Conservation (phyloP, 2,888 invertebrate genomes). For the Ophioninae sp. region DNA sequence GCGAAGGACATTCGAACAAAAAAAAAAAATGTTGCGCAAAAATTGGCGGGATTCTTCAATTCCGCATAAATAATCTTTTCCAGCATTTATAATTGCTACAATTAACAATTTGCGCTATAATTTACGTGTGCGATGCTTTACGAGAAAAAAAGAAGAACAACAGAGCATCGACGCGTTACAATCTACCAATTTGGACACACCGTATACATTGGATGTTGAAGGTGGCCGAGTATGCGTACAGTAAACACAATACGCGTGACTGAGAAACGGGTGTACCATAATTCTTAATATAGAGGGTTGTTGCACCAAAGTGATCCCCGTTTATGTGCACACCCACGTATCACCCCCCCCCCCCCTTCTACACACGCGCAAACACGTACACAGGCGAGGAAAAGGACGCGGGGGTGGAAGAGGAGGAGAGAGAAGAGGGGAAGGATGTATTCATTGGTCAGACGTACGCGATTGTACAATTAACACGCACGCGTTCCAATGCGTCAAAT, state of each 20-base stretch:
- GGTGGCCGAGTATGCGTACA: background rate
- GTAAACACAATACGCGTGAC: conserved; percentile 2
- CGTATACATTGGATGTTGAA: background rate
- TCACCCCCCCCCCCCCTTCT: no score
- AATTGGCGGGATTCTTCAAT: no score
- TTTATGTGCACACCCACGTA: background rate
- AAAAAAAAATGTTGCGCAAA: no score
- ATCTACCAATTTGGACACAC: background rate
- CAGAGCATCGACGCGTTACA: background rate
- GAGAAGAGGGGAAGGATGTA: background rate
- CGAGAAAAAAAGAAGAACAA: no score
- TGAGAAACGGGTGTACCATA: conserved; percentile 3
- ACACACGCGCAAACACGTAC: no score
- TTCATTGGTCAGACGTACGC: background rate
- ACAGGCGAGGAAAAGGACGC: background rate
- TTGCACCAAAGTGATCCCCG: conserved; percentile 9
- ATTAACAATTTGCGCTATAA: no score
- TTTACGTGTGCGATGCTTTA: no score
- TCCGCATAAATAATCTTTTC: no score
- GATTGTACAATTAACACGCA: background rate
- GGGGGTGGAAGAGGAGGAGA: no score
- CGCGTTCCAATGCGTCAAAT: background rate
- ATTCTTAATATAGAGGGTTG: background rate
- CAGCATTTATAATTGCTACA: no score
- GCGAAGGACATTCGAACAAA: no score